phyloP scores from a whole-genome alignment of 2,888 invertebrate species.

The Myopa testacea region DNA sequence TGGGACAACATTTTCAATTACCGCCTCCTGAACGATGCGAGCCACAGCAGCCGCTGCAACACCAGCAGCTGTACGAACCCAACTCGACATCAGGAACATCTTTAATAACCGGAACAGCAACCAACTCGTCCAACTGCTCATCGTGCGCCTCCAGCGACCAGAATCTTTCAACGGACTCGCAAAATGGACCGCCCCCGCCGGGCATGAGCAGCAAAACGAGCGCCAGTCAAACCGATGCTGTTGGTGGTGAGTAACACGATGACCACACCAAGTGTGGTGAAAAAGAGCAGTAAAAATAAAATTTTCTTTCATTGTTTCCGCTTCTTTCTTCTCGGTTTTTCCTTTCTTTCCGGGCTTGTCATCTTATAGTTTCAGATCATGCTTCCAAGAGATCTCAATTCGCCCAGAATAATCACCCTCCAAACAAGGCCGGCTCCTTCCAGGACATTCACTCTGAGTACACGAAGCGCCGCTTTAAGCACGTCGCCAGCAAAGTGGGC shows the following conservation, averaged over 20 bases:
- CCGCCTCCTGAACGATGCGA: slow-evolving; percentile 10
- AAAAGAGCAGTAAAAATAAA: too few species aligned
- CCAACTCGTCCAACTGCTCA: slow-evolving; percentile 31
- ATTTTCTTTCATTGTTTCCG: background rate
- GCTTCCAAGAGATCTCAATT: slow-evolving; percentile 41
- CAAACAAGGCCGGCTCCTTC: slow-evolving; percentile 55
- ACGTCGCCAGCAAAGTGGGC: slow-evolving; percentile 63
- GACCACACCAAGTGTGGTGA: background rate
- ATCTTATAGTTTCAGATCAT: slow-evolving; percentile 16
- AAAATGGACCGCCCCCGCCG: slow-evolving; percentile 48
- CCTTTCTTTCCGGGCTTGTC: background rate
- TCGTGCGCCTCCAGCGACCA: slow-evolving; percentile 41
- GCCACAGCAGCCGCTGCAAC: slow-evolving; percentile 36
- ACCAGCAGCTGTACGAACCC: slow-evolving; percentile 35
- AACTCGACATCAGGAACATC: slow-evolving; percentile 30
- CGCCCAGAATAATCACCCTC: slow-evolving; percentile 35
- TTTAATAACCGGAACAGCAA: slow-evolving; percentile 25
- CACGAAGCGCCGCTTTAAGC: slow-evolving; percentile 61
- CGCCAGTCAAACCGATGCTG: slow-evolving; percentile 55
- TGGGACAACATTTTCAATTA: slow-evolving; percentile 33
- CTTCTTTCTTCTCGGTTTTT: background rate
- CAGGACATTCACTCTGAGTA: slow-evolving; percentile 64
- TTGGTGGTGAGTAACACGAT: slow-evolving; percentile 30
- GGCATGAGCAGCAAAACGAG: slow-evolving; percentile 55
- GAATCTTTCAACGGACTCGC: slow-evolving; percentile 51